phyloP scores from a whole-genome alignment of 1,140 invertebrate species.

The Drosophila nasuta region DNA sequence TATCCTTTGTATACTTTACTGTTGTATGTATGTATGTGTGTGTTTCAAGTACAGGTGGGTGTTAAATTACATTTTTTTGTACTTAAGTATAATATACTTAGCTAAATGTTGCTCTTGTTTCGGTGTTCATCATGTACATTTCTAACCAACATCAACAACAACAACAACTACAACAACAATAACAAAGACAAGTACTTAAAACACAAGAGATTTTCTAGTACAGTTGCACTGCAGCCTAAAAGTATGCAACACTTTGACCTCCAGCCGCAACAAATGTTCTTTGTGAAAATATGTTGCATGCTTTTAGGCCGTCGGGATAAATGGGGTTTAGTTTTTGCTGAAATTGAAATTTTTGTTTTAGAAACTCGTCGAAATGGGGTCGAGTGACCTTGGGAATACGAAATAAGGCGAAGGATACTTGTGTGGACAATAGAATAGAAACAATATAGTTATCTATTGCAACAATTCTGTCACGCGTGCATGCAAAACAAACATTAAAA shows the following conservation, averaged over 20 bases:
- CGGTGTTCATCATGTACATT: conserved; percentile 50
- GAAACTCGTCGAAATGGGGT: neutral
- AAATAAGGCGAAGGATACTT: neutral
- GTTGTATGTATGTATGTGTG: conserved; percentile 18
- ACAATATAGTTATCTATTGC: neutral
- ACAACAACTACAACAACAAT: neutral
- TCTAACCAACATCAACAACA: conserved; percentile 15
- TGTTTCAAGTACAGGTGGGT: conserved; percentile 62
- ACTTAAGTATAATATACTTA: conserved; percentile 37
- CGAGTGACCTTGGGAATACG: conserved; percentile 1
- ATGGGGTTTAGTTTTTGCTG: neutral
- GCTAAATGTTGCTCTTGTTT: conserved; percentile 57
- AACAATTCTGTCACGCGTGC: conserved; percentile 1
- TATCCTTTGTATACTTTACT: conserved; percentile 38
- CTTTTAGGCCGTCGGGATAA: conserved; percentile 29
- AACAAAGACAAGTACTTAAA: neutral
- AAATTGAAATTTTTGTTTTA: neutral
- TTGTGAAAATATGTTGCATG: conserved; percentile 28
- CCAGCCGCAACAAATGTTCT: neutral
- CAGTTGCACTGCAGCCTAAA: conserved; percentile 19
- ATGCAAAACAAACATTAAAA: conserved; percentile 10
- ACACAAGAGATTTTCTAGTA: neutral
- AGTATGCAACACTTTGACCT: conserved; percentile 24
- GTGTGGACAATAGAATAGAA: neutral
- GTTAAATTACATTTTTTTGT: conserved; percentile 32